Evolutionary conservation across 2,888 invertebrate species (phyloP), one percentile per base, ranked within the genome.

Genomic region (Cosmorhoe ocellata): DNA sequence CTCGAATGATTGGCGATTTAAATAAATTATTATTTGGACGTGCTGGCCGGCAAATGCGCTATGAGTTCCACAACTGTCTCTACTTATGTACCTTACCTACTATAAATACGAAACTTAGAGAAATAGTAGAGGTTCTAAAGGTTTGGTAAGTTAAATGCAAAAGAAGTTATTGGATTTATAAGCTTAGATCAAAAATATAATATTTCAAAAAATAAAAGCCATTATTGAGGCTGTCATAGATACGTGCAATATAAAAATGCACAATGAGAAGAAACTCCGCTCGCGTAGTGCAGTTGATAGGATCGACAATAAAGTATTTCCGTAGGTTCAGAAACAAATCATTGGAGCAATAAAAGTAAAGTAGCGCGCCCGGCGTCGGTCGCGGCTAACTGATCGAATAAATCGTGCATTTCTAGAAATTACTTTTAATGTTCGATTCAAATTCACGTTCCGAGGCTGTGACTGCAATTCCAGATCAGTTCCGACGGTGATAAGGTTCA

Each of bases 11-110:
- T 55, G 39, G 13, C 38, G 43, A 55, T 55, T 51, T 58, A 47
- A 55, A 58, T 59, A 59, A 45, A 59, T 51, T 54, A 51, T 50
- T 46, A 48, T 51, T 28, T 11, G 27, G 46, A 48, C 59, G 59
- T 58, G 58, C 46, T 56, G 57, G 37, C 30, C 44, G 49, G 32
- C 11, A 24, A 26, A 18, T 39, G 39, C 8, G 7, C 7, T 24
- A 24, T 7, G 6, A 1, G 7, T 24, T 7, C 2, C 5, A 6
- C 1, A 24, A 3, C 7, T 24, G 24, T 7, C n/a, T n/a, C n/a
- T n/a, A n/a, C n/a, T n/a, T n/a, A n/a, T 7, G 24, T 7, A 24
- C 4, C 18, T 18, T 18, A 18, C 18, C 18, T 18, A 18, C 18
- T 18, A 18, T 18, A n/a, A n/a, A n/a, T n/a, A n/a, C n/a, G n/a